Percentiles rank a stretch among this genome's conserved stretches.
Conservation (phyloP, 2,888 invertebrate genomes). For the Mythimna lalbum region DNA sequence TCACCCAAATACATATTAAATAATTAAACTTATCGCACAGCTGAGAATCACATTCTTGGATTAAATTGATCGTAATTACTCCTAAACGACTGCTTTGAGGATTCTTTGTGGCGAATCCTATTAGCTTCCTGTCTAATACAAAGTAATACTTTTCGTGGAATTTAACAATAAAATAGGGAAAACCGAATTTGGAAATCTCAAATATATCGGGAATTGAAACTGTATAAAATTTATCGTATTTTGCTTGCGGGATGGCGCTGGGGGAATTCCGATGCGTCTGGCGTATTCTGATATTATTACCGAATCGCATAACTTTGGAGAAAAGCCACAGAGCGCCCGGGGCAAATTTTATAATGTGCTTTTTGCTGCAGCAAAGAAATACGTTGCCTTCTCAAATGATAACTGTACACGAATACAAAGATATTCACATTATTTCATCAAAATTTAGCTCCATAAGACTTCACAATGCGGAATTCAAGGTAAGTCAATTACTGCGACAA, state of each 20-base stretch:
- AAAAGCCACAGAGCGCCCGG: slow-evolving; percentile 15
- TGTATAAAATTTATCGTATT: slow-evolving; percentile 37
- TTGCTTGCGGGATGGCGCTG: slow-evolving; percentile 40
- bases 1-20: background rate
- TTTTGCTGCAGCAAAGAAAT: slow-evolving; percentile 13
- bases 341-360: slow-evolving; percentile 4
- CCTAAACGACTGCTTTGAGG: background rate
- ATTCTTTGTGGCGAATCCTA: background rate
- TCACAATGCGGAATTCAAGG: slow-evolving; percentile 25
- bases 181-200: slow-evolving; percentile 2
- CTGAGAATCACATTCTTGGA: background rate
- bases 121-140: slow-evolving; percentile 20
- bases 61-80: background rate
- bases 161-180: slow-evolving; percentile 21
- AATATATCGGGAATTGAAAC: slow-evolving; percentile 24
- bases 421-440: slow-evolving; percentile 9
- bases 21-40: background rate
- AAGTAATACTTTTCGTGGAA: background rate
- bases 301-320: slow-evolving; percentile 39
- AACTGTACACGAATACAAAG: slow-evolving; percentile 4
- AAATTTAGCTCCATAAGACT: slow-evolving; percentile 5
- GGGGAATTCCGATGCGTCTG: slow-evolving; percentile 52
- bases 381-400: background rate
- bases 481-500: slow-evolving; percentile 19
- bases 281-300: slow-evolving; percentile 44